A percentile compares a stretch with the other conserved stretches of the same genome.
Evolutionary conservation across 2,888 invertebrate genomes (phyloP).

Genomic region (Eurois occulta): DNA sequence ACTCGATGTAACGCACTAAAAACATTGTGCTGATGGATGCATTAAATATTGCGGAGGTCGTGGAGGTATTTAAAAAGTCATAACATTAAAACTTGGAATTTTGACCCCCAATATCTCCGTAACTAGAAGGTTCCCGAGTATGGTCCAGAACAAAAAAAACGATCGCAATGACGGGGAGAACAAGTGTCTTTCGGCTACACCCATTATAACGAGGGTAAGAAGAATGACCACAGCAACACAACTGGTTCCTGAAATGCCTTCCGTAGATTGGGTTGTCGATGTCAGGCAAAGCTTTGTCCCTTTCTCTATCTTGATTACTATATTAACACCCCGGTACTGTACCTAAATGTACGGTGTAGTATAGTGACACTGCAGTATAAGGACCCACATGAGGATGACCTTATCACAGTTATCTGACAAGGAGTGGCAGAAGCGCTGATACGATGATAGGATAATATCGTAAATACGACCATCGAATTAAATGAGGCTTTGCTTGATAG

Average conservation of each 20-base stretch:
- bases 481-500: constrained; percentile 1
- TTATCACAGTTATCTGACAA: constrained; percentile 3
- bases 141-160: no score
- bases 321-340: neutral
- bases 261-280: neutral
- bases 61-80: no score
- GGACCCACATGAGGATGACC: neutral
- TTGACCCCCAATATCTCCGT: no score
- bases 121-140: no score
- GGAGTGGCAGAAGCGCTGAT: constrained; percentile 5
- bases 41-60: no score
- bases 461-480: constrained; percentile 3
- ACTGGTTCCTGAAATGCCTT: neutral
- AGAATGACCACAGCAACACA: neutral
- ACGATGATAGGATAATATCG: neutral
- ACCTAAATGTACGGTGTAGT: neutral
- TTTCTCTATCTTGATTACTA: neutral
- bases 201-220: neutral
- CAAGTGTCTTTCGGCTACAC: no score
- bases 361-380: neutral
- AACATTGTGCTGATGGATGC: no score
- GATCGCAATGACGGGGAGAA: no score
- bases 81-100: no score
- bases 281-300: neutral
- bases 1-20: no score